phyloP scores from a whole-genome alignment of 92 coral and sea anemone genomes.

The Ricordea florida region DNA sequence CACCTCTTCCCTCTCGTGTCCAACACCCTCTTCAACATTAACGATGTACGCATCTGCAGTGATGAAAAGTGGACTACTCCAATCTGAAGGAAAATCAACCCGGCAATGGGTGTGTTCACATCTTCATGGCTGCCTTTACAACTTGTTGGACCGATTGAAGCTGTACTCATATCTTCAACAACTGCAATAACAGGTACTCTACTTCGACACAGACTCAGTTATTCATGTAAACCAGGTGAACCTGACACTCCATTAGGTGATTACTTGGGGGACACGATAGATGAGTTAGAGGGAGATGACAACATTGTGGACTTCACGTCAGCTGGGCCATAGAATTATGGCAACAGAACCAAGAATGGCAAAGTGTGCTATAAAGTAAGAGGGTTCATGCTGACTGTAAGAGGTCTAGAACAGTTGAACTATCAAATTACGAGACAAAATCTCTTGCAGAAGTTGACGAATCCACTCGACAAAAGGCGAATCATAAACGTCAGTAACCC shows the following conservation, averaged over 20 bases:
- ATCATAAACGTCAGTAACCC: too few relatives aligned
- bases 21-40: not conserved
- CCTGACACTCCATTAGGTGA: not conserved
- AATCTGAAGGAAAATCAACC: not conserved
- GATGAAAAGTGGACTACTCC: not conserved
- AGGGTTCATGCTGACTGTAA: not conserved
- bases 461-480: too few relatives aligned
- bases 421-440: too few relatives aligned
- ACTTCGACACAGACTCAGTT: too few relatives aligned
- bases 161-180: too few relatives aligned
- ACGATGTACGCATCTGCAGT: not conserved
- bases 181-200: not conserved
- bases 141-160: not conserved
- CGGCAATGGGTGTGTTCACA: not conserved
- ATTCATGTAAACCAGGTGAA: not conserved
- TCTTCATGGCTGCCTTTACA: not conserved
- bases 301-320: not conserved
- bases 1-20: not conserved
- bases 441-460: too few relatives aligned
- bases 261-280: not conserved
- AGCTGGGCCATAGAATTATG: conserved; percentile 1
- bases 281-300: not conserved
- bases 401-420: not conserved
- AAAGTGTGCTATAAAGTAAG: not conserved
- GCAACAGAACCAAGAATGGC: not conserved